phyloP scores from a whole-genome alignment of 2,113 vertebrate genomes.

The Ifrita kowaldi region DNA sequence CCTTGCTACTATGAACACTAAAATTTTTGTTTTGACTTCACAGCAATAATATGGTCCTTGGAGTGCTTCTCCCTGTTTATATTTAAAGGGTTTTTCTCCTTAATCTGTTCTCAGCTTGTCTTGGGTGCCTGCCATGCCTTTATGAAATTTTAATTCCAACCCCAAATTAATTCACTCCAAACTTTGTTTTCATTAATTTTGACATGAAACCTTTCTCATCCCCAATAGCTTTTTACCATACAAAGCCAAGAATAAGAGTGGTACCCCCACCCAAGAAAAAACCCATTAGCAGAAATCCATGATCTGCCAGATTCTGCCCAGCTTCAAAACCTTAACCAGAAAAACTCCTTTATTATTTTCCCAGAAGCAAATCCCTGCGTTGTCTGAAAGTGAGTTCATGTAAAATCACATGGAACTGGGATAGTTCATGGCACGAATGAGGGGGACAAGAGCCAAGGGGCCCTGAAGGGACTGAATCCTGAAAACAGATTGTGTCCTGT shows the following conservation, averaged over 20 bases:
- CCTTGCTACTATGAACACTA: neutral
- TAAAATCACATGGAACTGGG: neutral
- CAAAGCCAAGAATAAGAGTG: neutral
- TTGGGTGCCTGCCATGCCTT: slow-evolving; percentile 7
- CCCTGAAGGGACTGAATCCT: neutral
- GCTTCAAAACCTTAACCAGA: neutral
- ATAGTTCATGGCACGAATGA: neutral
- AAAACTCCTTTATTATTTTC: neutral
- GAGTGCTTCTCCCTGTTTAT: slow-evolving; percentile 29
- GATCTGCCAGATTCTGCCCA: neutral
- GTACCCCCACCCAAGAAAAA: neutral
- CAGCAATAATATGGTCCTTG: neutral
- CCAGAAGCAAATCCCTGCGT: neutral
- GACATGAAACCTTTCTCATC: neutral
- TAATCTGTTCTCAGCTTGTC: slow-evolving; percentile 21
- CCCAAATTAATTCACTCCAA: slow-evolving; percentile 21
- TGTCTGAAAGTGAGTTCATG: neutral
- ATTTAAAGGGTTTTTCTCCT: neutral
- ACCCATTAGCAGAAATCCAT: neutral
- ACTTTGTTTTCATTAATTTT: slow-evolving; percentile 8
- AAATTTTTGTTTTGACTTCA: neutral
- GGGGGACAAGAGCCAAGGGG: neutral
- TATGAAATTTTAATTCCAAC: slow-evolving; percentile 23
- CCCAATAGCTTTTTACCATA: neutral
- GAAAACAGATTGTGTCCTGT: neutral